These are phyloP conservation scores for Micropterix aruncella DNA, from an alignment of 2,888 invertebrate species.

Conservation along the genomic window DNA sequence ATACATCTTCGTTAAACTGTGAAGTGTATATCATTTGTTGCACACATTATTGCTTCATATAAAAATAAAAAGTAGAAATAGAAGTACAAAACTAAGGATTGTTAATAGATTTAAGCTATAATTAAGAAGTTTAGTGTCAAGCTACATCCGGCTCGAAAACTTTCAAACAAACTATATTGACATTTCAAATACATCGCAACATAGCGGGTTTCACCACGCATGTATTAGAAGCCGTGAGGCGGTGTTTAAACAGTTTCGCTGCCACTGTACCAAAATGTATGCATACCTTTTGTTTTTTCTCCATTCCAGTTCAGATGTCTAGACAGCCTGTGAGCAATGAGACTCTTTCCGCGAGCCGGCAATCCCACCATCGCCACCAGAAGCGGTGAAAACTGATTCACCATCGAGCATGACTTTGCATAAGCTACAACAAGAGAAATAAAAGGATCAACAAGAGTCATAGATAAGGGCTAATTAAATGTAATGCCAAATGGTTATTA, in stretches of 20 bases:
- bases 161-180: too few relatives aligned
- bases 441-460: too few relatives aligned
- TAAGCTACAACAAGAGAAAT: conserved; percentile 27
- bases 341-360: conserved; percentile 87
- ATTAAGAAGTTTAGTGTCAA: too few relatives aligned
- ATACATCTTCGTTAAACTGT: too few relatives aligned
- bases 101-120: too few relatives aligned
- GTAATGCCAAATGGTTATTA: too few relatives aligned
- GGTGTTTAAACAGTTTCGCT: conserved; percentile 1
- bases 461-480: too few relatives aligned
- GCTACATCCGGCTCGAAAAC: too few relatives aligned
- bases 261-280: conserved; percentile 2
- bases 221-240: not conserved
- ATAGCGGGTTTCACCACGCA: not conserved
- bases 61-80: too few relatives aligned
- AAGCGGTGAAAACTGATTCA: conserved; percentile 47
- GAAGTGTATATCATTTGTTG: too few relatives aligned
- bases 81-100: too few relatives aligned
- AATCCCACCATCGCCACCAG: conserved; percentile 82
- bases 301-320: conserved; percentile 88
- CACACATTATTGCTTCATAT: too few relatives aligned
- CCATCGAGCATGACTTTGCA: conserved; percentile 28
- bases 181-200: conserved; percentile 1
- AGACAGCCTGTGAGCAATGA: conserved; percentile 74
- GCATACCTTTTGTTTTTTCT: conserved; percentile 64